Percentiles rank a stretch among this genome's conserved stretches.
Evolutionary conservation across 2,888 invertebrate genomes (phyloP).

Genomic region (Erebia epiphron): DNA sequence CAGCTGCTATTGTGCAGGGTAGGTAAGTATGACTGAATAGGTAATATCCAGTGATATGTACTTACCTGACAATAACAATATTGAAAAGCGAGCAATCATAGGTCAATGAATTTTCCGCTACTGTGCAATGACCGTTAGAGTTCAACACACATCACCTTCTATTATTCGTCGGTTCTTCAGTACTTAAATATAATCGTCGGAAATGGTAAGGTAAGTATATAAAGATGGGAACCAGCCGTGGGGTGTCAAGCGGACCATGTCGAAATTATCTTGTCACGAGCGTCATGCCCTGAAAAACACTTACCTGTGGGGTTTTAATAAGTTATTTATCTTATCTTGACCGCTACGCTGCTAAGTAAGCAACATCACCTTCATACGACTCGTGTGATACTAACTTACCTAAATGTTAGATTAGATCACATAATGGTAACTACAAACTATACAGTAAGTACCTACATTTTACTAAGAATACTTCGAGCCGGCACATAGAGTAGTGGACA

Average conservation of each 20-base stretch:
- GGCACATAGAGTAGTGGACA: no score
- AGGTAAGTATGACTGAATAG: no score
- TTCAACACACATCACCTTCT: slow-evolving; percentile 61
- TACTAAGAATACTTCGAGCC: no score
- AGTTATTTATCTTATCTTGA: slow-evolving; percentile 7
- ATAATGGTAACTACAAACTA: no score
- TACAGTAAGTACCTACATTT: no score
- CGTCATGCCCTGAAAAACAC: slow-evolving; percentile 33
- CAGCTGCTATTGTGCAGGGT: no score
- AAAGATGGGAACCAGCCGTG: slow-evolving; percentile 57
- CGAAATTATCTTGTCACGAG: slow-evolving; percentile 48
- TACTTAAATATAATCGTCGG: slow-evolving; percentile 65
- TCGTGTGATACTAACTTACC: no score
- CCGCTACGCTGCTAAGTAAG: slow-evolving; percentile 5
- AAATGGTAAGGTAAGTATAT: slow-evolving; percentile 48
- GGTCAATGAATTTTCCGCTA: slow-evolving; percentile 37
- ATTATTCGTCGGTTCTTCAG: slow-evolving; percentile 54
- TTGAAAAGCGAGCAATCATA: slow-evolving; percentile 18
- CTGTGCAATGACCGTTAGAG: slow-evolving; percentile 39
- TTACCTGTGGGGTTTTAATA: slow-evolving; percentile 32
- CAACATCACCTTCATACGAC: no score
- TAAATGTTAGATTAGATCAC: no score
- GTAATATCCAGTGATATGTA: no score
- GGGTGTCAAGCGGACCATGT: slow-evolving; percentile 72
- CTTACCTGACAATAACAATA: neutral